Base-by-base conservation (phyloP, 2,797 vertebrate genomes). In the Cynodonichthys magdalenae region DNA sequence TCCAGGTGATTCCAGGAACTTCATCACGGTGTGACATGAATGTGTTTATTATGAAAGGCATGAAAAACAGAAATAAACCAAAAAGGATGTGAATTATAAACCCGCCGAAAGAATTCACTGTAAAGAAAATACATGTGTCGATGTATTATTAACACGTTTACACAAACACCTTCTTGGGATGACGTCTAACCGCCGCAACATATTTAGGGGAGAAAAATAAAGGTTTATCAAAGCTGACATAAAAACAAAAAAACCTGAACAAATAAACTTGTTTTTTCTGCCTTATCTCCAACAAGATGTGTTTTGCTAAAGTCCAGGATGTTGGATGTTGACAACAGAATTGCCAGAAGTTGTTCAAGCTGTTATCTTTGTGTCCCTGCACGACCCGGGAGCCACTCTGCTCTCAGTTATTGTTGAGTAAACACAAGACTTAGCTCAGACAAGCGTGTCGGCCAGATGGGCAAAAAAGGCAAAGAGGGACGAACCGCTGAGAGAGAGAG, bases 331-430 rank as follows among this genome's bases (percentile, higher is more conserved):
- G 55, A 53, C 47, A 55, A 50, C 10, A 18, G 2, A 58, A 31
- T n/a, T 28, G 55, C 54, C 55, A 52, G 46, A 63, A 9, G 63
- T 44, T 29, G 66, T n/a, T 11, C 15, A 51, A 39, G 62, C 19
- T 19, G 27, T 56, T 70, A 17, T 41, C 63, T 56, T 34, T 66
- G 57, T 49, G 66, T 48, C 51, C 53, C 51, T 57, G 8, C 31
- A 61, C 61, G 80, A 61, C 58, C 53, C 51, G 44, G 67, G 62
- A 85, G 79, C 80, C 73, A 57, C 74, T 65, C 61, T 44, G 18
- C 71, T 79, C 79, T 77, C 66, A 71, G 57, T 87, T 83, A 86
- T 72, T 86, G 79, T 79, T 77, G 79, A 87, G 69, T 81, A 87
- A 90, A 91, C 84, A 88, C 68, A 83, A 53, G 24, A 51, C 48